Evolutionary conservation across 1,140 invertebrate genomes (phyloP).

Genomic region (Formica selysi): DNA sequence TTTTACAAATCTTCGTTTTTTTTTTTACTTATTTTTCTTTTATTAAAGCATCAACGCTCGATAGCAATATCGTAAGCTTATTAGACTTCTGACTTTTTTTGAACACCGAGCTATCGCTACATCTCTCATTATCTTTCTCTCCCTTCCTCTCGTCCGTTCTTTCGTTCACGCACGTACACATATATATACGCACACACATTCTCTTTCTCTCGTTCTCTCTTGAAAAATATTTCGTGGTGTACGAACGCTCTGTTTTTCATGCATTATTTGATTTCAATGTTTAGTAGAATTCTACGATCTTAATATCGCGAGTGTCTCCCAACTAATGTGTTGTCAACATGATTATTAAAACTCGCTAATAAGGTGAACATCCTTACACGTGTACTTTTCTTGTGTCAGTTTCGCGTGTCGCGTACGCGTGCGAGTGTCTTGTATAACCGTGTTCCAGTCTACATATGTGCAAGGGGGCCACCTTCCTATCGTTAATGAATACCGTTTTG

Average conservation of each 20-base stretch:
- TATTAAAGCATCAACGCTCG: slow-evolving; percentile 67
- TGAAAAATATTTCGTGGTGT: slow-evolving; percentile 66
- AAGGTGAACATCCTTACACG: slow-evolving; percentile 67
- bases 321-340: slow-evolving; percentile 74
- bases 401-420: slow-evolving; percentile 14
- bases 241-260: slow-evolving; percentile 63
- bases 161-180: neutral
- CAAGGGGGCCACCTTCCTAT: slow-evolving; percentile 73
- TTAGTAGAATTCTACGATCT: slow-evolving; percentile 65
- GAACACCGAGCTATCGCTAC: slow-evolving; percentile 58
- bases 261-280: slow-evolving; percentile 76
- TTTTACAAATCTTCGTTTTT: slow-evolving; percentile 60
- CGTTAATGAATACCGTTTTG: slow-evolving; percentile 81
- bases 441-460: slow-evolving; percentile 77
- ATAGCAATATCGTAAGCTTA: slow-evolving; percentile 67
- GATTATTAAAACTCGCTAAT: slow-evolving; percentile 76
- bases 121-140: slow-evolving; percentile 18
- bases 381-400: slow-evolving; percentile 38
- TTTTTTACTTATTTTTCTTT: slow-evolving; percentile 44
- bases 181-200: neutral
- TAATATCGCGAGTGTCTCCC: slow-evolving; percentile 64
- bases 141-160: neutral
- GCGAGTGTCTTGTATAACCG: slow-evolving; percentile 1
- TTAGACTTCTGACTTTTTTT: slow-evolving; percentile 66
- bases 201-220: slow-evolving; percentile 9